Evolutionary conservation across 1,140 invertebrate genomes (phyloP), one percentile per base, ranked within the genome.

Genomic region (Drosophila repleta): DNA sequence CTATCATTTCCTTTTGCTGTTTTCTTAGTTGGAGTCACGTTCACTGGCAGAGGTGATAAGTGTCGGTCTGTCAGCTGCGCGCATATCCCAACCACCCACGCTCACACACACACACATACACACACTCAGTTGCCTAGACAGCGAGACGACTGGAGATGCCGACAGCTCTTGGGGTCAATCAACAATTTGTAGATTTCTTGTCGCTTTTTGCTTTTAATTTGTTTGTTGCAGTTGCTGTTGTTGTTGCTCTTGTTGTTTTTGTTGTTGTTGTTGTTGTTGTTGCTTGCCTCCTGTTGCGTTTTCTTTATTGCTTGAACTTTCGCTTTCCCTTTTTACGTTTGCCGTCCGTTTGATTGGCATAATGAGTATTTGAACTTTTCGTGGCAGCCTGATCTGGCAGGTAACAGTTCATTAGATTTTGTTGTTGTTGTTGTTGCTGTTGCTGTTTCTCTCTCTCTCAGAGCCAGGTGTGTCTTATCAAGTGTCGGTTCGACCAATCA

Each of bases 321-420:
- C 84, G 73, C 84, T 88, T 88, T 88, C 84, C 79, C 79, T 74
- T 79, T 77, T 69, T 52, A 46, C 53, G 55, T 48, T 74, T 72
- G 63, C 17, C 58, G 51, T 65, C 62, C 49, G 45, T 75, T 77
- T 79, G 56, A 79, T 73, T 71, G 79, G 74, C 77, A 74, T 63
- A 70, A 72, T 80, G 74, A 71, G 67, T 67, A 65, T 76, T 67
- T 76, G 72, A 77, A 72, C 79, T 78, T 66, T 68, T 62, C 62
- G 37, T 48, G 10, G 37, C 46, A 78, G 61, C 52, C 21, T 67
- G 58, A 66, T 63, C 57, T 62, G 51, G 32, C 73, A 62, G 71
- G 35, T 63, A 56, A 43, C 63, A 57, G 62, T 68, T 62, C 53
- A 56, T 72, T 79, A 68, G 56, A 45, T 62, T 56, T 39, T 65